phyloP scores from a whole-genome alignment of 2,113 vertebrate genomes.

The Climacteris rufus region DNA sequence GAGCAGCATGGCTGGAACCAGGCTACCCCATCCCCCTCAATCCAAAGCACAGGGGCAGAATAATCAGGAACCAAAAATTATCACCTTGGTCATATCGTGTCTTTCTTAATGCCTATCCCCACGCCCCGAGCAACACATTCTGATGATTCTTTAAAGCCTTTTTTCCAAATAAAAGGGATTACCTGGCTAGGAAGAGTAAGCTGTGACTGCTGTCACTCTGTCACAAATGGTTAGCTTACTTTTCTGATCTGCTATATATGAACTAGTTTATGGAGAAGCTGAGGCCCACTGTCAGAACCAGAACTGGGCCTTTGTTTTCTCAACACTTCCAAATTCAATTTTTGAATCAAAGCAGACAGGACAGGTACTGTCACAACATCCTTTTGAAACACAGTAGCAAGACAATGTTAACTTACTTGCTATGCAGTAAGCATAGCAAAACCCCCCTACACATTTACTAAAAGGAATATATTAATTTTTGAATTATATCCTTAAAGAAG shows the following conservation, averaged over 20 bases:
- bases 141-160: background rate
- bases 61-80: background rate
- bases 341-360: background rate
- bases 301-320: background rate
- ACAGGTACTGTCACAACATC: background rate
- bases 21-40: accelerated
- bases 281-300: background rate
- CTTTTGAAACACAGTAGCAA: background rate
- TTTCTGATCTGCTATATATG: background rate
- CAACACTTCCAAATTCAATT: background rate
- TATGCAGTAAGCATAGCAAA: background rate
- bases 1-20: background rate
- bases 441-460: background rate
- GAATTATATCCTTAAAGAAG: background rate
- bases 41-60: background rate
- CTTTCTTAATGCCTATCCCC: background rate
- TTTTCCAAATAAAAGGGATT: background rate
- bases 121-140: background rate
- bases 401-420: background rate
- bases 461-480: background rate
- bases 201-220: background rate
- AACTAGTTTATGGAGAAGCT: background rate
- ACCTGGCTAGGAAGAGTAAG: background rate
- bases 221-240: background rate
- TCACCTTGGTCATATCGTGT: accelerated